Evolutionary conservation across 1,140 invertebrate species (phyloP).

Genomic region (Drosophila santomea): DNA sequence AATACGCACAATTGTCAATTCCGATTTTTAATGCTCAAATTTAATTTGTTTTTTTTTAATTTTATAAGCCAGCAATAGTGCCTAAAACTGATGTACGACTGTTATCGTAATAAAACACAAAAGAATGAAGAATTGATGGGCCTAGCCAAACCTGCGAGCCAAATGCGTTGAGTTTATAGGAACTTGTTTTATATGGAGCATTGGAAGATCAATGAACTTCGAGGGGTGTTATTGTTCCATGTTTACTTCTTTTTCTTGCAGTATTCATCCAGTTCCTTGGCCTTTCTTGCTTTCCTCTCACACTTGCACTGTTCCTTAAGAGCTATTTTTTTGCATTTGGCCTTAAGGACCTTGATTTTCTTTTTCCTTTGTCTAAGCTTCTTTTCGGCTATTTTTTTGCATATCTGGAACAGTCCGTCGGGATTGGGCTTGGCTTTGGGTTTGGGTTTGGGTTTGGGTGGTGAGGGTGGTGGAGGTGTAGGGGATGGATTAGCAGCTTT

Average conservation of each 20-base stretch:
- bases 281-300: constrained; percentile 2
- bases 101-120: constrained; percentile 34
- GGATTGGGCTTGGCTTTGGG: not conserved
- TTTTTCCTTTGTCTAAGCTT: constrained; percentile 13
- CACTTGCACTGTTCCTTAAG: constrained; percentile 16
- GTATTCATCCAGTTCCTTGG: constrained; percentile 7
- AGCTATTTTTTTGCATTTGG: not conserved
- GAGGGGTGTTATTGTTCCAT: not conserved
- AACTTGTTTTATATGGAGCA: not conserved
- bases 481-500: not conserved
- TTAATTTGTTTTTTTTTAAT: not conserved
- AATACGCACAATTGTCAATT: constrained; percentile 10
- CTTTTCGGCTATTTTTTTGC: constrained; percentile 18
- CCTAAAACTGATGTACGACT: constrained; percentile 28
- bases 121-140: not conserved
- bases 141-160: not conserved
- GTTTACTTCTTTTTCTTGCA: constrained; percentile 22
- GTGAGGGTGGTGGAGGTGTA: not conserved
- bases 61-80: constrained; percentile 17
- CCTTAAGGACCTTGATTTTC: not conserved
- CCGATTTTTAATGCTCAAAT: constrained; percentile 8
- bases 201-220: not conserved
- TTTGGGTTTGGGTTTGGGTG: not conserved
- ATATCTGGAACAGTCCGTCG: constrained; percentile 1
- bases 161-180: not conserved